Percentiles rank a stretch among this genome's conserved stretches.
These are phyloP conservation scores for Stratiolaelaps scimitus DNA, from an alignment of 1,140 invertebrate species.

Conservation along the genomic window DNA sequence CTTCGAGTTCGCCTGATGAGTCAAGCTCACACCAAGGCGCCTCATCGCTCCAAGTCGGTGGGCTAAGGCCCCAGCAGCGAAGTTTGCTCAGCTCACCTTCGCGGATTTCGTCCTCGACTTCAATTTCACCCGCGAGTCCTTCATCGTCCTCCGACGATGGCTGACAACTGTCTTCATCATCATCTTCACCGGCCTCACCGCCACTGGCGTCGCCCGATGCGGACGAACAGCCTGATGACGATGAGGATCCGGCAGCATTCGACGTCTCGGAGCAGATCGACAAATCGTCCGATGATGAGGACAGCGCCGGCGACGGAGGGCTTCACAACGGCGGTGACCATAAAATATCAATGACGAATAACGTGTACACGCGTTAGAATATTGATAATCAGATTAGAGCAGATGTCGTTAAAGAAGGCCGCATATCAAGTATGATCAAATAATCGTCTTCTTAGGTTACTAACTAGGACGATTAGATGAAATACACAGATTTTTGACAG, in stretches of 20 bases:
- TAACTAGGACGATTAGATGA: no score
- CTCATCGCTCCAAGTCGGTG: slow-evolving; percentile 45
- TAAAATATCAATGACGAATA: no score
- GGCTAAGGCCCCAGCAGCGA: slow-evolving; percentile 11
- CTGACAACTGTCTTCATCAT: slow-evolving; percentile 24
- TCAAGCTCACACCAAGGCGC: slow-evolving; percentile 37
- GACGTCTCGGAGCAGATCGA: slow-evolving; percentile 4
- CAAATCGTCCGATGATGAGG: slow-evolving; percentile 23
- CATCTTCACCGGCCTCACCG: slow-evolving; percentile 24
- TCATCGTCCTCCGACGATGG: neutral
- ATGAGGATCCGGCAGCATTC: neutral
- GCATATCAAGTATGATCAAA: no score
- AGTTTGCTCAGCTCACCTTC: slow-evolving; percentile 14
- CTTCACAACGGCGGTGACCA: neutral
- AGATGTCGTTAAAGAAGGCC: no score
- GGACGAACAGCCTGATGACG: neutral
- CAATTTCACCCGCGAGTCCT: neutral
- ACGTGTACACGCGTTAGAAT: no score
- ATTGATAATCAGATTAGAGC: no score
- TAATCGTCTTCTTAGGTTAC: no score
- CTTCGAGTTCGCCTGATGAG: slow-evolving; percentile 45
- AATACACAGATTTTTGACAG: no score
- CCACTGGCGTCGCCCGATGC: slow-evolving; percentile 12
- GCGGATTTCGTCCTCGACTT: slow-evolving; percentile 4
- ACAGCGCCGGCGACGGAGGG: slow-evolving; percentile 22